Evolutionary conservation across 2,888 invertebrate species (phyloP).

Genomic region (Dasysyrphus albostriatus): DNA sequence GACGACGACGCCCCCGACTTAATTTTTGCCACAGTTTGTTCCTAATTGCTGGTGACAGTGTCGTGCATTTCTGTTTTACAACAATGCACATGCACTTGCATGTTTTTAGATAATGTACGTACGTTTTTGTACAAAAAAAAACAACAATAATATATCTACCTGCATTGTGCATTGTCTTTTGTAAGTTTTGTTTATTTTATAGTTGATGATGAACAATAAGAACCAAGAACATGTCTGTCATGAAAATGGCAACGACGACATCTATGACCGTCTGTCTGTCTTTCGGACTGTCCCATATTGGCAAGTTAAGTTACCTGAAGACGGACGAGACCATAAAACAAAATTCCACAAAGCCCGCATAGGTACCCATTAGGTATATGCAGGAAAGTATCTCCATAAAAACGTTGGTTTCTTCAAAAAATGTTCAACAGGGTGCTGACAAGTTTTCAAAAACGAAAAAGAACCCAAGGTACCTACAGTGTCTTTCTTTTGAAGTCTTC

Average conservation of each 20-base stretch:
- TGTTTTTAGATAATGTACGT: background rate
- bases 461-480: background rate
- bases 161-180: slow-evolving; percentile 15
- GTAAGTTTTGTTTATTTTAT: slow-evolving; percentile 19
- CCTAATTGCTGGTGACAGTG: slow-evolving; percentile 57
- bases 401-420: slow-evolving; percentile 25
- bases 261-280: slow-evolving; percentile 58
- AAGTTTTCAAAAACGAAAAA: slow-evolving; percentile 21
- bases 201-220: slow-evolving; percentile 16
- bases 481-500: slow-evolving; percentile 12
- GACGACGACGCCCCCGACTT: slow-evolving; percentile 62
- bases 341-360: slow-evolving; percentile 55
- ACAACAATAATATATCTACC: background rate
- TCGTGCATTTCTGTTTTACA: slow-evolving; percentile 28
- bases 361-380: too few species aligned
- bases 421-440: slow-evolving; percentile 35
- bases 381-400: slow-evolving; percentile 25
- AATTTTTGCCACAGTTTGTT: slow-evolving; percentile 63
- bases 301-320: slow-evolving; percentile 43
- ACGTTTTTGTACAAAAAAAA: background rate
- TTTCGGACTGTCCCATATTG: slow-evolving; percentile 41
- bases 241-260: slow-evolving; percentile 28
- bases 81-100: slow-evolving; percentile 43
- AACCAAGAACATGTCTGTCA: slow-evolving; percentile 27
- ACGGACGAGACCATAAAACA: slow-evolving; percentile 55